These are phyloP conservation scores for Mallotus villosus DNA, from an alignment of 2,797 vertebrate genomes.

Conservation along the genomic window DNA sequence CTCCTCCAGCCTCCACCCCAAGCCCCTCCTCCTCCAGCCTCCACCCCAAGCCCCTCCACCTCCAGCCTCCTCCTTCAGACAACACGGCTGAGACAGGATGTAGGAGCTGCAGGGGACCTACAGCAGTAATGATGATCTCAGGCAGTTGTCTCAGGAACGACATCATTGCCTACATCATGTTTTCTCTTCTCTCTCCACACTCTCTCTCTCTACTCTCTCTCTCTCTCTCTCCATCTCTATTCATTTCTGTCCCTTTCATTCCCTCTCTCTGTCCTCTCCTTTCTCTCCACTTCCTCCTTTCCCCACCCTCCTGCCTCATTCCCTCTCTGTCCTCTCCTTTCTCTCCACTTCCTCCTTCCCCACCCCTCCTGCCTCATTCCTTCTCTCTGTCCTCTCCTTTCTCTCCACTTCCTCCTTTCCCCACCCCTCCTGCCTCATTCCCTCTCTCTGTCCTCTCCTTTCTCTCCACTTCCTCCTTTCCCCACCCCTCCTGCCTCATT, in stretches of 20 bases:
- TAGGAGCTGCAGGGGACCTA: too few species aligned
- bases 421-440: not conserved
- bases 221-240: conserved; percentile 16
- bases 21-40: too few species aligned
- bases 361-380: not conserved
- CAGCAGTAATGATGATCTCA: not conserved
- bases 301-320: not conserved
- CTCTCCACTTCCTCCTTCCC: conserved; percentile 27
- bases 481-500: not conserved
- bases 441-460: conserved; percentile 32
- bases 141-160: conserved; percentile 25
- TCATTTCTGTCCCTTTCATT: conserved; percentile 37
- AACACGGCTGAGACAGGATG: too few species aligned
- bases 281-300: conserved; percentile 29
- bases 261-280: conserved; percentile 34
- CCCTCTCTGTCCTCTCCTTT: conserved; percentile 32
- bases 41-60: too few species aligned
- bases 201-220: not conserved
- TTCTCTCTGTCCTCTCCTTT: conserved; percentile 33
- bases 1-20: too few species aligned
- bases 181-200: conserved; percentile 12
- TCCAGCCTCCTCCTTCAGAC: too few species aligned
- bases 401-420: conserved; percentile 27
- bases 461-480: conserved; percentile 28
- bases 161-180: conserved; percentile 24